Evolutionary conservation across 2,888 invertebrate genomes (phyloP), one percentile per base, ranked within the genome.

Genomic region (Eristalinus aeneus): DNA sequence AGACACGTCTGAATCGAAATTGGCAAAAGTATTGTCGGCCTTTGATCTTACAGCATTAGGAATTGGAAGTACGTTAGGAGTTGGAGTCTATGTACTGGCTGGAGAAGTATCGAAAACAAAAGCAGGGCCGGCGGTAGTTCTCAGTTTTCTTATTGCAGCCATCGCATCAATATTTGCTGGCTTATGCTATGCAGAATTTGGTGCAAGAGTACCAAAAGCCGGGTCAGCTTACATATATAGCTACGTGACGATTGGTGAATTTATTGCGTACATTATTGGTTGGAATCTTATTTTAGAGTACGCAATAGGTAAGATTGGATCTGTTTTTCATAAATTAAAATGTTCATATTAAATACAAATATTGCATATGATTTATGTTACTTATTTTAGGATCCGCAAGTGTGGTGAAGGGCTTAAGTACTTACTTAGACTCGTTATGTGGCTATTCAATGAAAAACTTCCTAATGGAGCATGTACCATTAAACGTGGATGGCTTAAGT

Each of bases 181-280:
- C n/a, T 93, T 98, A 0, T 98, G 97, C 90, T 98, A 97, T 91
- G 97, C 98, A 0, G 98, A 98, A 92, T 98, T 98, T 91, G 98
- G 97, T 0, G 96, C 97, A 0, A 93, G 97, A 80, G 97, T 97
- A 0, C 98, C 98, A 0, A 96, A 96, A 90, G 97, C 97, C 0
- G 98, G 98, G 4, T 98, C 97, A 0, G 98, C 98, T 0, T 98
- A 98, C 90, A 95, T 98, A 6, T 98, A 98, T 94, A 97, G 97
- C 90, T 98, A 98, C 91, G 98, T 98, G 20, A 97, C 97, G 68
- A 96, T 98, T 75, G 98, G 98, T 0, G 98, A 98, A 93, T 96
- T 98, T 90, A 95, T 97, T 75, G 98, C 98, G 0, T 98, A 98
- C 92, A 94, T 97, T 63, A 97, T 98, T 89, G 98, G 98, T 20